Percentiles rank a stretch among this genome's conserved stretches.
These are phyloP conservation scores for Mythimna loreyi DNA, from an alignment of 2,888 invertebrate genomes.

Conservation along the genomic window DNA sequence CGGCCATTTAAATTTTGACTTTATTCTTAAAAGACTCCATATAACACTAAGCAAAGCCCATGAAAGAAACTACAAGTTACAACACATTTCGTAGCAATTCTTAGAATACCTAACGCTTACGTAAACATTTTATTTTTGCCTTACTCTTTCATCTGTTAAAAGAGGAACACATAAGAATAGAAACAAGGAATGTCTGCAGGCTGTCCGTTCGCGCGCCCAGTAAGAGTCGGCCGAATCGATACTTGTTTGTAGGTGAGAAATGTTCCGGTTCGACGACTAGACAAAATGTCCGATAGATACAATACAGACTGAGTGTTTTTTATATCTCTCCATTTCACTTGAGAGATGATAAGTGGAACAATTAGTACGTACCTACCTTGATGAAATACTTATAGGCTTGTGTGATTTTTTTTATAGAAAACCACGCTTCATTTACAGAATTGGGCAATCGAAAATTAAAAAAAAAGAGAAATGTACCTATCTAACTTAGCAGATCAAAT, in stretches of 20 bases:
- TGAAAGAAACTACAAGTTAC: background rate
- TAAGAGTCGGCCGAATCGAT: conserved; percentile 44
- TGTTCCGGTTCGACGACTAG: conserved; percentile 19
- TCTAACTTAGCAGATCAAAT: conserved; percentile 14
- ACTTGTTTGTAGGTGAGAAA: conserved; percentile 37
- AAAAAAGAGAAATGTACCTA: background rate
- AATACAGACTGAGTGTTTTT: conserved; percentile 6
- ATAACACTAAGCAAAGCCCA: background rate
- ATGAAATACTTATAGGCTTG: background rate
- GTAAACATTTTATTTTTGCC: conserved; percentile 41
- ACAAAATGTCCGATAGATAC: background rate
- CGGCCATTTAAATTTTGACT: background rate
- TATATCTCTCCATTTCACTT: background rate
- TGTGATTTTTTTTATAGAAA: background rate
- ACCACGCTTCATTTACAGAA: background rate
- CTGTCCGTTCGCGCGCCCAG: conserved; percentile 24
- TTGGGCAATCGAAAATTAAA: background rate
- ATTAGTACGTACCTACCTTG: background rate
- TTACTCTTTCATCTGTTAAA: conserved; percentile 39
- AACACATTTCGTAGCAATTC: conserved; percentile 19
- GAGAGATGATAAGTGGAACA: background rate
- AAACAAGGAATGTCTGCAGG: conserved; percentile 41
- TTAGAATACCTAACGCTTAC: conserved; percentile 15
- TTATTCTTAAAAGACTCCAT: background rate
- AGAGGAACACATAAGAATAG: conserved; percentile 34